Evolutionary conservation across 1,140 invertebrate species (phyloP).

Genomic region (Cydia pomonella): DNA sequence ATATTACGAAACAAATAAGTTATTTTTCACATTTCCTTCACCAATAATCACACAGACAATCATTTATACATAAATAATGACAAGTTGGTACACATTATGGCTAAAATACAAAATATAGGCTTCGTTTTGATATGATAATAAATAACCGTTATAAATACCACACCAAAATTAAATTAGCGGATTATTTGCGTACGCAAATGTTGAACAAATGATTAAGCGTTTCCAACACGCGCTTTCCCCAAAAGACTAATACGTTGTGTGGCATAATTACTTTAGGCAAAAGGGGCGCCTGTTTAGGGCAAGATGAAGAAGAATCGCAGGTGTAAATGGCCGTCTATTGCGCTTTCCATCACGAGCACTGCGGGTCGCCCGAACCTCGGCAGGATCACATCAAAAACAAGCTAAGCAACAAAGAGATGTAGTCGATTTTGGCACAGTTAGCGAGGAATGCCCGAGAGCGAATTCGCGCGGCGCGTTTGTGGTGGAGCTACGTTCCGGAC

Average conservation of each 20-base stretch:
- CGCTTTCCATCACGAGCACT: slow-evolving; percentile 64
- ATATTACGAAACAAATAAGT: not conserved
- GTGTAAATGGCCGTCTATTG: slow-evolving; percentile 72
- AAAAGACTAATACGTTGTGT: slow-evolving; percentile 78
- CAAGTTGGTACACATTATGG: slow-evolving; percentile 63
- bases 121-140: slow-evolving; percentile 76
- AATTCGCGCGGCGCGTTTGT: slow-evolving; percentile 64
- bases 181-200: slow-evolving; percentile 76
- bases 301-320: slow-evolving; percentile 78
- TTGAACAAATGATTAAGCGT: slow-evolving; percentile 78
- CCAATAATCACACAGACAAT: not conserved
- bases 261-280: slow-evolving; percentile 78
- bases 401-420: slow-evolving; percentile 53
- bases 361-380: slow-evolving; percentile 24
- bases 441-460: slow-evolving; percentile 47
- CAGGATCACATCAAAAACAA: slow-evolving; percentile 47
- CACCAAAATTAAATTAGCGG: slow-evolving; percentile 73
- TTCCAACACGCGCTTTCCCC: slow-evolving; percentile 71
- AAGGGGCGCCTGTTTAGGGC: slow-evolving; percentile 70
- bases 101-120: slow-evolving; percentile 65
- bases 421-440: slow-evolving; percentile 58
- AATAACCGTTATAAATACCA: slow-evolving; percentile 74
- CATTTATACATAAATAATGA: not conserved
- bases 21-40: not conserved
- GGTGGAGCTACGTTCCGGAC: slow-evolving; percentile 66